Base-by-base conservation (phyloP, 2,888 invertebrate genomes). In the Nomada flava region DNA sequence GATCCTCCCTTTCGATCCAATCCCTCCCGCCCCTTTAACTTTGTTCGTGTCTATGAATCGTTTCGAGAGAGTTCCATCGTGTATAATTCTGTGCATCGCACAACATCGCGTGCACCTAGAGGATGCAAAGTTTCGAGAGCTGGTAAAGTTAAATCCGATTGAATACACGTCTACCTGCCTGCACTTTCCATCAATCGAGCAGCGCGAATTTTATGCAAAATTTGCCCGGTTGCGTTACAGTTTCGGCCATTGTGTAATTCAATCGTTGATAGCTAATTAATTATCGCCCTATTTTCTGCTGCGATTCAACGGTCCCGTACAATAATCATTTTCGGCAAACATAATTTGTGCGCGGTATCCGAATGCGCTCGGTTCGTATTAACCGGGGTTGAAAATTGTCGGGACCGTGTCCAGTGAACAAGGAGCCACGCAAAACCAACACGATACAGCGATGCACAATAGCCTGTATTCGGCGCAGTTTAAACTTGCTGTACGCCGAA, bases 61-160 rank as follows among this genome's bases (percentile, higher is more conserved):
- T 79, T 79, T 42, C 69, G 36, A 9, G 42, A 11, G 23, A 52
- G 65, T 18, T 70, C 50, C 80, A 65, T 62, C n/a, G 44, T 64
- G 47, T 47, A 67, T 63, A 70, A 67, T 75, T 67, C 70, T 70
- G 55, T 55, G 76, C 64, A 36, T 57, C 63, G 70, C 67, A 57
- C 68, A 81, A 81, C 52, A 69, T 76, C 72, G 82, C 83, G 74
- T 83, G 83, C 78, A 59, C 13, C 26, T 7, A 29, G 47, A 73
- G 60, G 64, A 18, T 20, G 26, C 29, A 72, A 83, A 83, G 83
- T 83, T 83, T 83, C 83, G 83, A 82, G 83, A 60, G 68, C 52
- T 7, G 20, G 55, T 42, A 65, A 73, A 83, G 75, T 83, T 83
- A 79, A 71, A 78, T 79, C 64, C 75, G 67, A 82, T 82, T 60